A percentile compares a stretch with the other conserved stretches of the same genome.
Conservation (phyloP, 2,797 vertebrate species). For the Cichlasoma orientale region DNA sequence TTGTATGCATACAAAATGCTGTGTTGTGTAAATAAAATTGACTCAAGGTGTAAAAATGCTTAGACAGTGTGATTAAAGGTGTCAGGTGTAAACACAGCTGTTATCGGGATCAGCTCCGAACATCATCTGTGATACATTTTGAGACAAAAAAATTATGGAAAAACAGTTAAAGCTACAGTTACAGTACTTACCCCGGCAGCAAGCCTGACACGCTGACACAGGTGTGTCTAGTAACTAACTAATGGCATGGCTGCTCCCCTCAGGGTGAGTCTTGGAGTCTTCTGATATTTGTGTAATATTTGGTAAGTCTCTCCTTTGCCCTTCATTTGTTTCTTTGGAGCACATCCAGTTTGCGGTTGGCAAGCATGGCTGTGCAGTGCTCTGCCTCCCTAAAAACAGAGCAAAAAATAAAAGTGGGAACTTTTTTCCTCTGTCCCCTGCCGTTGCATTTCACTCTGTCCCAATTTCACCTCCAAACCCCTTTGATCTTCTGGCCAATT, state of each 20-base stretch:
- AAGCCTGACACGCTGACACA: neutral
- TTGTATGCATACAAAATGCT: neutral
- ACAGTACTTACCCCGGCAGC: neutral
- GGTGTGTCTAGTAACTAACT: neutral
- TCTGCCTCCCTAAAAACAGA: neutral
- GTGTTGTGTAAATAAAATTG: neutral
- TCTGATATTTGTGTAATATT: neutral
- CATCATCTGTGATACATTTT: neutral
- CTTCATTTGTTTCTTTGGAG: neutral
- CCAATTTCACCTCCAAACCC: conserved; percentile 30
- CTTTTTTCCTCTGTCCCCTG: neutral
- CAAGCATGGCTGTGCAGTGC: neutral
- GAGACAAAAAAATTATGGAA: no score
- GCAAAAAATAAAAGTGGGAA: neutral
- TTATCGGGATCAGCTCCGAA: neutral
- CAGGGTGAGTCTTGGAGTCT: neutral
- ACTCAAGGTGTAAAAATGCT: neutral
- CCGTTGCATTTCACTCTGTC: conserved; percentile 29
- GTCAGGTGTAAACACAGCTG: neutral
- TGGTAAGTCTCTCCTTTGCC: neutral
- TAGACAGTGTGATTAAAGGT: neutral
- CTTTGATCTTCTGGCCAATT: conserved; percentile 60
- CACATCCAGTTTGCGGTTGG: neutral
- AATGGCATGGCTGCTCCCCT: neutral
- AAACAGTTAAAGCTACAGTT: neutral